Evolutionary conservation across 2,888 invertebrate genomes (phyloP), one percentile per base, ranked within the genome.

Genomic region (Habrosyne pyritoides): DNA sequence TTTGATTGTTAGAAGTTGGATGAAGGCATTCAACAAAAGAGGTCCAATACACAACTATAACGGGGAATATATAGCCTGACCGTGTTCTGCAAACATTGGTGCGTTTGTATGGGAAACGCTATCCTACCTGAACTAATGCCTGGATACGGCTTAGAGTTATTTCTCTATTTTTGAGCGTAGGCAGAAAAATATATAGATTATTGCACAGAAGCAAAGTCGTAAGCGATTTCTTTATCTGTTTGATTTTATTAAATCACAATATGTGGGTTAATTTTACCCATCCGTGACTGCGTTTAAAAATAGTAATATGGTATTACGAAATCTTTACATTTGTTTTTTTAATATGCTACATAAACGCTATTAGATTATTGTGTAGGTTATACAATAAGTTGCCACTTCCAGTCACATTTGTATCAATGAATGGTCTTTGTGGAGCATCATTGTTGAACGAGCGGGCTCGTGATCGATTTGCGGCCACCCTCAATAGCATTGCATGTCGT

Each of bases 391-490:
- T 51, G 53, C 60, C 26, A 22, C 53, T 52, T 26, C 49, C 46
- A 53, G 56, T 58, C 42, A 56, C 56, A 8, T 42, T 7, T 8
- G 8, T 42, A 42, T 42, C 0, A 8, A 42, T 18, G 42, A 42
- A 42, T 7, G 42, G 42, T 59, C 59, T 59, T 65, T 71, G 67
- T 61, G 48, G 57, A 54, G 53, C 54, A 64, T 73, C 65, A 69
- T 75, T 78, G 74, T 69, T 65, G n/a, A n/a, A 42, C 42, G 64
- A 63, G 73, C 56, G 61, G 63, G 56, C 48, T 57, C 55, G 68
- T 75, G 78, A 81, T 81, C 74, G 82, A 84, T 83, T 82, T 83
- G 85, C 71, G 86, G 81, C 57, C 48, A 64, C 62, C 73, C 73
- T 75, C 77, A 73, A 75, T 67, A 58, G 61, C 57, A 61, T 68